These are phyloP conservation scores for Nasonia oneida DNA, from an alignment of 2,888 invertebrate genomes.

Conservation along the genomic window DNA sequence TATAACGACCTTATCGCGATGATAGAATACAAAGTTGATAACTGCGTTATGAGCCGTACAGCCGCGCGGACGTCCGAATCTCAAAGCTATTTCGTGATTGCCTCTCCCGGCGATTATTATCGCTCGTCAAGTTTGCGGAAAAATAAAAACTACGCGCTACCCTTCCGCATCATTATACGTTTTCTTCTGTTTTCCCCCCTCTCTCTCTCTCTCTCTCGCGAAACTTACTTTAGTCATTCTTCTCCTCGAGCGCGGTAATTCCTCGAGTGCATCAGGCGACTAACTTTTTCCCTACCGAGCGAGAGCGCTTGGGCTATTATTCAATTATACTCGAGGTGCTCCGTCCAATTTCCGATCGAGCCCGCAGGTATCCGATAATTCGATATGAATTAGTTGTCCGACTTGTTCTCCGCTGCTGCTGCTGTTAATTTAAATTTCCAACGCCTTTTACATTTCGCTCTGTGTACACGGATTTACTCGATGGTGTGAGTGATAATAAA, in stretches of 20 bases:
- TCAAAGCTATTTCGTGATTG: constrained; percentile 13
- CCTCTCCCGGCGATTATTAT: not conserved
- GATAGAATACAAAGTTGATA: not conserved
- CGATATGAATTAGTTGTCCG: not conserved
- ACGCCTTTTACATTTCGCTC: too few species aligned
- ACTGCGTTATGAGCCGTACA: not conserved
- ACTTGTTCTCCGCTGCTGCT: not conserved
- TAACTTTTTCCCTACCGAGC: constrained; percentile 30
- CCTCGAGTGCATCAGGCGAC: constrained; percentile 23
- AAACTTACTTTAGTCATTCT: constrained; percentile 46
- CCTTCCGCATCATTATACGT: not conserved
- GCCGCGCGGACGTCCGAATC: not conserved
- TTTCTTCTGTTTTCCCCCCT: not conserved
- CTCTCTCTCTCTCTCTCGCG: not conserved
- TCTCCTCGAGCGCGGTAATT: constrained; percentile 24
- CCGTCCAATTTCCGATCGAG: constrained; percentile 1
- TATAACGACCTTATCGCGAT: not conserved
- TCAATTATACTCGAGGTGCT: constrained; percentile 23
- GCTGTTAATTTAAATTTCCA: too few species aligned
- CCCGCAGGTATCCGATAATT: not conserved
- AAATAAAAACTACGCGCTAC: not conserved
- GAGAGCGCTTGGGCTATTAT: constrained; percentile 8
- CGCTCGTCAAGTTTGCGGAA: not conserved
- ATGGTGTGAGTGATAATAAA: too few species aligned
- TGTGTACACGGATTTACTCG: too few species aligned